A percentile compares a stretch with the other conserved stretches of the same genome.
Conservation (phyloP, 1,140 invertebrate species). For the Penaeus vannamei region DNA sequence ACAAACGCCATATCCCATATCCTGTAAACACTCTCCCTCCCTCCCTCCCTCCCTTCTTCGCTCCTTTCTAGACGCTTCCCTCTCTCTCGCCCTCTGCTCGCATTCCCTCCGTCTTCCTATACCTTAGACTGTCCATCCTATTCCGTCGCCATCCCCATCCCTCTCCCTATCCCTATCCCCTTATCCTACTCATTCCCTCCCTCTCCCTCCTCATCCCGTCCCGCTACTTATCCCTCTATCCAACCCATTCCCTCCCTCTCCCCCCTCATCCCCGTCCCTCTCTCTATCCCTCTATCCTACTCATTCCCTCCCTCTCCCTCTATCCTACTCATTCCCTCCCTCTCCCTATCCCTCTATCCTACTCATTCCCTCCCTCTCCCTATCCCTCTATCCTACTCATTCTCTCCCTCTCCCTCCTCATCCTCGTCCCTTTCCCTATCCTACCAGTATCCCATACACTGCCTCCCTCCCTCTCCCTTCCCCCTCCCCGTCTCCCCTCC, state of each 20-base stretch:
- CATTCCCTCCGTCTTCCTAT: background rate
- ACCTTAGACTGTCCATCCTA: background rate
- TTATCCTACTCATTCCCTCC: background rate
- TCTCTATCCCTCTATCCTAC: background rate
- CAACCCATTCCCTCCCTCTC: background rate
- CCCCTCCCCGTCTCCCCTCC: no score
- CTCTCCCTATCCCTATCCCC: no score
- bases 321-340: background rate
- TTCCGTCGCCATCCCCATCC: no score
- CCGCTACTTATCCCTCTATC: constrained; percentile 11
- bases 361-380: background rate
- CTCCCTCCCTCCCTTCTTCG: constrained; percentile 8
- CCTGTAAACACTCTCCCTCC: background rate
- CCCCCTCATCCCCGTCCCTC: background rate
- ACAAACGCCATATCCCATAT: background rate
- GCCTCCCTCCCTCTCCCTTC: background rate
- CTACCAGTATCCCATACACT: background rate
- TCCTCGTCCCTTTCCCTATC: background rate
- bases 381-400: constrained; percentile 13
- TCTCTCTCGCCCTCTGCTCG: background rate
- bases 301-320: background rate
- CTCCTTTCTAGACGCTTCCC: background rate
- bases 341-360: background rate
- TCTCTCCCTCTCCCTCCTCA: background rate
- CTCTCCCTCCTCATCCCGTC: background rate